Base-by-base conservation (phyloP, 2,888 invertebrate species). In the Fragum fragum region DNA sequence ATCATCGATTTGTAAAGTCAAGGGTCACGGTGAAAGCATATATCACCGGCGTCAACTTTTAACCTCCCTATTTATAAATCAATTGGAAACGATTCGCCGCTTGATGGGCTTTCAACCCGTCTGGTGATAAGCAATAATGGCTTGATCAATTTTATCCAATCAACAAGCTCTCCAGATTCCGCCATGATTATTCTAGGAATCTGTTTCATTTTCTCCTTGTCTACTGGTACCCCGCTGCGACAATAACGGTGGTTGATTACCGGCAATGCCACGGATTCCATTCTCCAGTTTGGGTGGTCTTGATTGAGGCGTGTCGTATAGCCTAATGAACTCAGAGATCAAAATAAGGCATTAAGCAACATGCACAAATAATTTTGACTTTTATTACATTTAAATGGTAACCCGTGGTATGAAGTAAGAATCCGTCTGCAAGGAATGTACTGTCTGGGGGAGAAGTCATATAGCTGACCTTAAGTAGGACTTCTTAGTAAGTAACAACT, bases 61-160 rank as follows among this genome's bases (percentile, higher is more conserved):
- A 73, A 80, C 83, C 83, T 78, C 68, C 29, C 47, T 74, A 63
- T 80, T 77, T 79, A 80, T 83, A 83, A 84, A 84, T 84, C 83
- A 84, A 82, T 72, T 72, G 26, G 66, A 73, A 39, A 28, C 59
- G 81, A 78, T 75, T 28, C 70, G 16, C 66, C 23, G 52, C 18
- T 57, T 71, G 74, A 74, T 70, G 78, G 39, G 57, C 39, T 57
- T 26, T 66, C 74, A 73, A 78, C 72, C 77, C 70, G 75, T 66
- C 72, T 68, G 55, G 66, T 68, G 81, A 82, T 82, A 78, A 66
- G 66, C 72, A 63, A 74, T 72, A 77, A 78, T 78, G 74, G 75
- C 29, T 28, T 47, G 39, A 68, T 63, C 75, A 82, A 82, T 82
- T 82, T 42, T 75, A 82, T 78, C 71, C 69, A 69, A 70, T 75